A percentile compares a stretch with the other conserved stretches of the same genome.
phyloP scores from a whole-genome alignment of 2,888 invertebrate genomes.

The Choreutis nemorana region DNA sequence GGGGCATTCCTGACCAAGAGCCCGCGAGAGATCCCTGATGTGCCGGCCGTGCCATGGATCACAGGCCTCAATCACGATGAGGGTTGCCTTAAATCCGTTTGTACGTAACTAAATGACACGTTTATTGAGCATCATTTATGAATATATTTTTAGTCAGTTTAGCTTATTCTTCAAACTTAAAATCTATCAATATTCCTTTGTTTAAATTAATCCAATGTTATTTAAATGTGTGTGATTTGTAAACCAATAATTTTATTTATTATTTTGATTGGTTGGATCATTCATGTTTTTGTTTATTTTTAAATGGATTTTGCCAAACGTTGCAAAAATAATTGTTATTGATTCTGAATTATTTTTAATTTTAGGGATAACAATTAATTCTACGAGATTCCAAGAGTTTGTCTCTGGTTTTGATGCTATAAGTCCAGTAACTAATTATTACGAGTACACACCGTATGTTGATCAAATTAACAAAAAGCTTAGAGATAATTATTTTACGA shows the following conservation, averaged over 20 bases:
- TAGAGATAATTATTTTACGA: constrained; percentile 67
- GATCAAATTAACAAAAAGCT: constrained; percentile 58
- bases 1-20: constrained; percentile 74
- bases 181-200: too few relatives aligned
- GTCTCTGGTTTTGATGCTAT: constrained; percentile 61
- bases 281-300: too few relatives aligned
- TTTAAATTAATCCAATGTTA: too few relatives aligned
- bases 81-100: constrained; percentile 70
- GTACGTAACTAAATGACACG: constrained; percentile 27
- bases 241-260: too few relatives aligned
- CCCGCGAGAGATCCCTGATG: constrained; percentile 61
- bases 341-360: too few relatives aligned
- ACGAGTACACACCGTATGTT: constrained; percentile 60
- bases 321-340: constrained; percentile 16
- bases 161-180: too few relatives aligned
- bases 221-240: too few relatives aligned
- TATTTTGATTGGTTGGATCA: too few relatives aligned
- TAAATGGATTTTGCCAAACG: too few relatives aligned
- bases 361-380: constrained; percentile 48
- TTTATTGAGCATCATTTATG: too few relatives aligned
- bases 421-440: constrained; percentile 69
- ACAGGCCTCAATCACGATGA: constrained; percentile 78
- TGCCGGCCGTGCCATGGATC: constrained; percentile 73
- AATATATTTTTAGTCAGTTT: too few relatives aligned
- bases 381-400: constrained; percentile 58